Evolutionary conservation across 2,113 vertebrate genomes (phyloP), one percentile per base, ranked within the genome.

Genomic region (Nestor notabilis): DNA sequence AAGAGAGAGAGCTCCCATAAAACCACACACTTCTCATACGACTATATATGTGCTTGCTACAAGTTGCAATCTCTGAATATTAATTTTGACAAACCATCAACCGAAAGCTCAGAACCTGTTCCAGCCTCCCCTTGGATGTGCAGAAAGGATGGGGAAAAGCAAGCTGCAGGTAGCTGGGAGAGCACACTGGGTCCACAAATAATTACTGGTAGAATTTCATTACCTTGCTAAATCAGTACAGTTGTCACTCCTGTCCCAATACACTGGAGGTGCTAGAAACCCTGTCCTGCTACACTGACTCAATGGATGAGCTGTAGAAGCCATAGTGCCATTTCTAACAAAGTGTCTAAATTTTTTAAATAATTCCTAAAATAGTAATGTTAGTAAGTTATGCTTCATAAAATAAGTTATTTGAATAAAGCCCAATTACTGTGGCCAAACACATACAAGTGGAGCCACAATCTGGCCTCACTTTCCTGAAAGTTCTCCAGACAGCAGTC

Each of bases 1-100:
- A 87, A 49, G 9, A 46, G 31, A 33, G 33, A 91, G 77, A 83
- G 85, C 80, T 94, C 72, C 76, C 83, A 41, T 55, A 88, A 94
- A 94, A 14, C 39, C 65, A 28, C 11, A 0, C 64, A 68, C 56
- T 85, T 93, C 70, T 92, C 81, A 41, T 81, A 70, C 19, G 53
- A 72, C 74, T 91, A 41, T 77, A 93, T 91, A 81, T 13, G 39
- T 49, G 53, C 81, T 90, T 29, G n/a, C 79, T 77, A 89, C 52
- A 84, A 94, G 84, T 70, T 76, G 50, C 75, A 78, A 29, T 37
- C 70, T 78, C 82, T 37, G 66, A 87, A 90, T 87, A 89, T 87
- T 88, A 84, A 89, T 89, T 94, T 74, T 92, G 90, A 94, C 52
- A 88, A 75, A 69, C 64, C 80, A 80, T 70, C 83, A 79, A 1